Conservation (phyloP, 2,797 vertebrate genomes). For the Cossypha polioptera region DNA sequence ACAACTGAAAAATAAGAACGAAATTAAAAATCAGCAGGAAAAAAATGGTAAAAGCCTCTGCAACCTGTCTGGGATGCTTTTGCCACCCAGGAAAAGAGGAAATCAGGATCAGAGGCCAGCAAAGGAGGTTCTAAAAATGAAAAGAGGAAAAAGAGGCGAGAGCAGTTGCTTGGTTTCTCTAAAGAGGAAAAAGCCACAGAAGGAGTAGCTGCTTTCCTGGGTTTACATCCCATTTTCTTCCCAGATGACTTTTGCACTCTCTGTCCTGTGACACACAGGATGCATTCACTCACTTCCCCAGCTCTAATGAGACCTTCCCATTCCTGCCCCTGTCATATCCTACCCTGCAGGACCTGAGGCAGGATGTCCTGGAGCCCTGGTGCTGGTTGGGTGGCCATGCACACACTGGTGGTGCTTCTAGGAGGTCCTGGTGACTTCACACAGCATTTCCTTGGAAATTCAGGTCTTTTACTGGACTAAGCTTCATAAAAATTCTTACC, state of each 20-base stretch:
- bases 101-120: background rate
- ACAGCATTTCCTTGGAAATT: fast-evolving
- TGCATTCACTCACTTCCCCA: background rate
- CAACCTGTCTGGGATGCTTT: background rate
- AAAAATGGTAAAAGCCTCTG: background rate
- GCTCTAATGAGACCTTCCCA: fast-evolving
- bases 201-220: background rate
- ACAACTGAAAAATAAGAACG: background rate
- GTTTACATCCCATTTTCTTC: background rate
- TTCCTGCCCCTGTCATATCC: fast-evolving
- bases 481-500: background rate
- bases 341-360: background rate
- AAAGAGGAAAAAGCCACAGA: fast-evolving
- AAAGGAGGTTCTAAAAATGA: background rate
- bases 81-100: background rate
- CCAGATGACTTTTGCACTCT: background rate
- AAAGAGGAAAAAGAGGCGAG: background rate
- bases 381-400: background rate
- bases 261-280: background rate
- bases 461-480: background rate
- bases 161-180: background rate
- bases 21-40: background rate
- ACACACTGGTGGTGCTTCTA: background rate
- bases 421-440: background rate
- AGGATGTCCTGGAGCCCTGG: background rate